Evolutionary conservation across 2,113 vertebrate species (phyloP).

Genomic region (Henicopernis longicauda): DNA sequence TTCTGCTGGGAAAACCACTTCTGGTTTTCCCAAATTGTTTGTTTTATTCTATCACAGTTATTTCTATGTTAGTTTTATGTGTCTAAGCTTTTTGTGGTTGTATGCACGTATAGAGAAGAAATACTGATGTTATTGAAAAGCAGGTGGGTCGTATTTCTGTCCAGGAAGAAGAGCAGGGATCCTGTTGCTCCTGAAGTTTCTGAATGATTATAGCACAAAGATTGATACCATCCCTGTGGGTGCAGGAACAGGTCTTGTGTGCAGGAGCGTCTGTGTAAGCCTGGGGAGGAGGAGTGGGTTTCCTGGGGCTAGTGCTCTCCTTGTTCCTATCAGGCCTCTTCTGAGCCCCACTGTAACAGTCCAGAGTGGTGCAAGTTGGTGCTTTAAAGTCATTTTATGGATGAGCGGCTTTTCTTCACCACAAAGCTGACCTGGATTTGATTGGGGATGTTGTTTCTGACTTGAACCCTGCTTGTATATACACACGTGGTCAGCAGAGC

Average conservation of each 20-base stretch:
- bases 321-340: neutral
- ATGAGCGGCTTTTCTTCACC: neutral
- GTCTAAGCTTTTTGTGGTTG: neutral
- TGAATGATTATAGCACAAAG: neutral
- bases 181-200: neutral
- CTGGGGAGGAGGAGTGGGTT: neutral
- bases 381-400: neutral
- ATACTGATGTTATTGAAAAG: neutral
- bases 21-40: neutral
- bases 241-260: neutral
- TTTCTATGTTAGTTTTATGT: neutral
- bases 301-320: neutral
- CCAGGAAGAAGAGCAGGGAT: neutral
- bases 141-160: neutral
- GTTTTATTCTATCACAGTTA: neutral
- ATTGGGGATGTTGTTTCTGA: neutral
- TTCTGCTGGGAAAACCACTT: neutral
- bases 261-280: neutral
- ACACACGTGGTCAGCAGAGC: neutral
- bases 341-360: neutral
- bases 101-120: neutral
- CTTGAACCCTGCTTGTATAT: neutral
- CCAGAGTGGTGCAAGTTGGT: neutral
- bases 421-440: neutral
- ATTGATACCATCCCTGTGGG: too few species aligned